Evolutionary conservation across 2,797 vertebrate species (phyloP).

Genomic region (Aratinga solstitialis): DNA sequence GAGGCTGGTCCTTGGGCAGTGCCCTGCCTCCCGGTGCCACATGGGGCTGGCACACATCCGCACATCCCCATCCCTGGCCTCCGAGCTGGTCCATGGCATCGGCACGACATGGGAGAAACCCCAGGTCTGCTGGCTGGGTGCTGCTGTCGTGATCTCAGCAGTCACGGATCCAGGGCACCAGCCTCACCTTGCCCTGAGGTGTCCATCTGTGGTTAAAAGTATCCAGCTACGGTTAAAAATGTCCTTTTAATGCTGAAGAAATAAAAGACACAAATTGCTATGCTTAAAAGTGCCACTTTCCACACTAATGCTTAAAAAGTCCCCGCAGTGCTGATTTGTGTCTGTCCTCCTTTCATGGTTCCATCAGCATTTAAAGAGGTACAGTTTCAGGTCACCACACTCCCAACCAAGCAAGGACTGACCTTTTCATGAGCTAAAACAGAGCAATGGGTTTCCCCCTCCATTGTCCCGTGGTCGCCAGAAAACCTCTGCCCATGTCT

Average conservation of each 20-base stretch:
- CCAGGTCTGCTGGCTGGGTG: background rate
- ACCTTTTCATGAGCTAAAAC: background rate
- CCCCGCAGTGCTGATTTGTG: accelerated
- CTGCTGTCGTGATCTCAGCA: background rate
- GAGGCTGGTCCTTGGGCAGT: background rate
- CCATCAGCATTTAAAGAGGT: background rate
- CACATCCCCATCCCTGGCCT: background rate
- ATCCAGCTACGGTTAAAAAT: background rate
- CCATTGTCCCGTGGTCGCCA: background rate
- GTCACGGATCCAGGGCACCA: background rate
- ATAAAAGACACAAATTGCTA: background rate
- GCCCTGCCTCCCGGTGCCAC: background rate
- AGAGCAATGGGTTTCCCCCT: background rate
- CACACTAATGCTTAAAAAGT: background rate
- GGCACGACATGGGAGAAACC: accelerated
- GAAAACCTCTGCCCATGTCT: background rate
- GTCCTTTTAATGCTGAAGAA: background rate
- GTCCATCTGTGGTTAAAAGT: background rate
- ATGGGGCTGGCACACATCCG: accelerated
- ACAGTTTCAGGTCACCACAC: background rate
- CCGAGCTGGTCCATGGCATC: accelerated
- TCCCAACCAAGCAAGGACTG: background rate
- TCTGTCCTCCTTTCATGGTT: background rate
- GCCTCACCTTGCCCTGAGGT: background rate
- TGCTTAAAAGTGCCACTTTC: background rate